phyloP scores from a whole-genome alignment of 1,140 invertebrate species.

The Bombus difficillimus region DNA sequence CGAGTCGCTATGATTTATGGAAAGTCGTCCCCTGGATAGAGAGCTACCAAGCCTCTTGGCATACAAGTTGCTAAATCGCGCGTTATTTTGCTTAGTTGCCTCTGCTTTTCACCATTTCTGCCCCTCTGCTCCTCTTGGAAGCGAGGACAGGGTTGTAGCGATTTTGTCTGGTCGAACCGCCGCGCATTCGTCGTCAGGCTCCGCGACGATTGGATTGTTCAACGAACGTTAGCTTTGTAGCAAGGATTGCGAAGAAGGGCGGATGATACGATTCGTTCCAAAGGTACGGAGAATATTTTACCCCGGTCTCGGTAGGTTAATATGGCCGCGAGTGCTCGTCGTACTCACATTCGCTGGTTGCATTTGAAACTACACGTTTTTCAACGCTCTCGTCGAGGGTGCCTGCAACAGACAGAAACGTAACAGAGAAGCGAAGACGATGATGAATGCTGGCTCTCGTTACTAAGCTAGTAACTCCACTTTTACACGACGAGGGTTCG shows the following conservation, averaged over 20 bases:
- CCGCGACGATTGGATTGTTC: not conserved
- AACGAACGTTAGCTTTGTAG: not conserved
- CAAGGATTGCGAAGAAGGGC: not conserved
- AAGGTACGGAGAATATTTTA: not conserved
- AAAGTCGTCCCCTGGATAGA: constrained; percentile 8
- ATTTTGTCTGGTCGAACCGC: not conserved
- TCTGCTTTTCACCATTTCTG: too few relatives aligned
- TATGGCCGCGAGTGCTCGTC: not conserved
- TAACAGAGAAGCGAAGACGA: not conserved
- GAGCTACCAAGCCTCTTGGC: not conserved
- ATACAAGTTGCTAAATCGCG: constrained; percentile 49
- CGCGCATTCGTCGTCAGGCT: too few relatives aligned
- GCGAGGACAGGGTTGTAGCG: not conserved
- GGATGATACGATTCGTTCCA: too few relatives aligned
- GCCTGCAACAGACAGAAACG: not conserved
- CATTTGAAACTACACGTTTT: not conserved
- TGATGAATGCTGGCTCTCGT: not conserved
- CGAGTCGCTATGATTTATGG: constrained; percentile 56
- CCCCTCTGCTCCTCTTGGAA: not conserved
- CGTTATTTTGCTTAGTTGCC: not conserved
- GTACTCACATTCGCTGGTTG: not conserved
- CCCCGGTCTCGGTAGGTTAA: not conserved
- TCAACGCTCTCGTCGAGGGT: not conserved
- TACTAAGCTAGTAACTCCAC: not conserved
- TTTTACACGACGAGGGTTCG: too few relatives aligned